Evolutionary conservation across 2,797 vertebrate species (phyloP), one percentile per base, ranked within the genome.

Genomic region (Zenarchopterus dispar): DNA sequence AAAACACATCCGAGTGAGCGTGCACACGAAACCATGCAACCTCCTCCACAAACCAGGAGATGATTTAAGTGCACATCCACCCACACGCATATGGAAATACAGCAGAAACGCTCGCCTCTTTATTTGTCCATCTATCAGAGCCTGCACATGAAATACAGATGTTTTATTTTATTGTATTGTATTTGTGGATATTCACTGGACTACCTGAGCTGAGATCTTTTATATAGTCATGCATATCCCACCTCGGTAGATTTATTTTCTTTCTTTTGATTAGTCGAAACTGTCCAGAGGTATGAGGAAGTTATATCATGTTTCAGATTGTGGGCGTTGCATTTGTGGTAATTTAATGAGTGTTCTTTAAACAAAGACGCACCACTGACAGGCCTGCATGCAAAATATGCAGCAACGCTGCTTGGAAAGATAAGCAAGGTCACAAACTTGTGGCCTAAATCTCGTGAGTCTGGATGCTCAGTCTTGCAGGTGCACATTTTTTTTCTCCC

Each of bases 51-150:
- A 41, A 67, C 16, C 21, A 53, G 33, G 43, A 67, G 58, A 41
- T 1, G 0, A 47, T 59, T 67, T 56, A 63, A 28, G 33, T 65
- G 48, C 63, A 69, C 41, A 59, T 55, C 47, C 65, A 0, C 77
- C 78, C 63, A 75, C 82, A n/a, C 22, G 8, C 59, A 67, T 31
- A 73, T 67, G 54, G 58, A 64, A 52, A 24, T 53, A 67, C 45
- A 69, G 51, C 61, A 55, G 21, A 41, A 63, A 59, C 42, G 56
- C 23, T 48, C 22, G 1, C 46, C 24, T 60, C 11, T 44, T 18
- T 46, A 41, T 41, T 45, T 49, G 22, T 28, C 6, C 22, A 46
- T 54, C 26, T 42, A 1, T 46, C 5, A 8, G 31, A 10, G 3
- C 28, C 28, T 28, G 28, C 5, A 28, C 28, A 28, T 28, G 28